A percentile compares a stretch with the other conserved stretches of the same genome.
These are phyloP conservation scores for Eulemur rufifrons DNA, from an alignment of 2,113 vertebrate species.

Conservation along the genomic window DNA sequence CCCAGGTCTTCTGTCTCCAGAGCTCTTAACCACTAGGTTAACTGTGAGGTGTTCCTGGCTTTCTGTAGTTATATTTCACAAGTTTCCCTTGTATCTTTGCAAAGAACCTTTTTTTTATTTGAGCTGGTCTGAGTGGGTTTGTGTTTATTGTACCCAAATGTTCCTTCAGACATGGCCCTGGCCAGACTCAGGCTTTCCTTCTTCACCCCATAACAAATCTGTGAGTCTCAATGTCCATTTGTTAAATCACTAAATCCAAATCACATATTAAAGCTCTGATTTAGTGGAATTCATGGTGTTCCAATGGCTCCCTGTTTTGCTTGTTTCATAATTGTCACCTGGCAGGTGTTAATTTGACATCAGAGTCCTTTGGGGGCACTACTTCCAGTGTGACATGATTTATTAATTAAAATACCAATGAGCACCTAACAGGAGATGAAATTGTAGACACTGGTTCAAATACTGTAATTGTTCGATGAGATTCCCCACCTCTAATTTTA, in stretches of 20 bases:
- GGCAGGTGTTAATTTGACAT: background rate
- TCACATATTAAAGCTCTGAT: background rate
- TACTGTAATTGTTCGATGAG: background rate
- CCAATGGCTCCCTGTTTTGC: background rate
- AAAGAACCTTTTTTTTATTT: background rate
- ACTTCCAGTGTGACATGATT: background rate
- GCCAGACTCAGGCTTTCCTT: background rate
- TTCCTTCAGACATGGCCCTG: background rate
- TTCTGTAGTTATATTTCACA: background rate
- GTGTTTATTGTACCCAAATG: background rate
- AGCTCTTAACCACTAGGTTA: background rate
- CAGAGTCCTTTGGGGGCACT: background rate
- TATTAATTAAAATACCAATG: background rate
- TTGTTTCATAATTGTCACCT: background rate
- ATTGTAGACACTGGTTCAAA: background rate
- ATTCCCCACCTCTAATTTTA: background rate
- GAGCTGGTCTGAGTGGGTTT: background rate
- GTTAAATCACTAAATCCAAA: background rate
- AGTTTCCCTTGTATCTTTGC: background rate
- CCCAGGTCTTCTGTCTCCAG: background rate
- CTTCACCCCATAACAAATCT: background rate
- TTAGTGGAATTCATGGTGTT: background rate
- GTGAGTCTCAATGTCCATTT: background rate
- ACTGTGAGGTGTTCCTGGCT: background rate
- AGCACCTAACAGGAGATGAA: background rate